Evolutionary conservation across 2,888 invertebrate genomes (phyloP).

Genomic region (Luperina nickerlii): DNA sequence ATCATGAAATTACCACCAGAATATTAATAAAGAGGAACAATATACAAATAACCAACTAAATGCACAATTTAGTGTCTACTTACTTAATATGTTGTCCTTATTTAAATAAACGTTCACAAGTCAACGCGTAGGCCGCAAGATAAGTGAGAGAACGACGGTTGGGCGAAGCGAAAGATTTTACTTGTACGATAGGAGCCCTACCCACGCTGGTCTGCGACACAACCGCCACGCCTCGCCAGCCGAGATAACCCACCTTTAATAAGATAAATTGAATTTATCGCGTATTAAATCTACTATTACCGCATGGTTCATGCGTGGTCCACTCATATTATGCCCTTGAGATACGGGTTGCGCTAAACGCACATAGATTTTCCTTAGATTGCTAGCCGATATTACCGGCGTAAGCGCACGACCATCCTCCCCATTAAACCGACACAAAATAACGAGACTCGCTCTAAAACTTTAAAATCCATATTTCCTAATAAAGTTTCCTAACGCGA

Average conservation of each 20-base stretch:
- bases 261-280: slow-evolving; percentile 84
- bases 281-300: slow-evolving; percentile 77
- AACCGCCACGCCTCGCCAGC: slow-evolving; percentile 66
- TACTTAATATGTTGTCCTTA: slow-evolving; percentile 58
- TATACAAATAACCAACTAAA: slow-evolving; percentile 23
- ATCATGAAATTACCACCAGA: slow-evolving; percentile 26
- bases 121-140: slow-evolving; percentile 67
- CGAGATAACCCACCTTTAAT: slow-evolving; percentile 75
- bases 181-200: slow-evolving; percentile 64
- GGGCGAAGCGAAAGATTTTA: slow-evolving; percentile 63
- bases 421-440: slow-evolving; percentile 43
- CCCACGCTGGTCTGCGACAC: slow-evolving; percentile 77
- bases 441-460: slow-evolving; percentile 25
- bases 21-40: slow-evolving; percentile 47
- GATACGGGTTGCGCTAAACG: slow-evolving; percentile 70
- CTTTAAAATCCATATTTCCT: slow-evolving; percentile 52
- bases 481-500: slow-evolving; percentile 53
- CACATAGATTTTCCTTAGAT: slow-evolving; percentile 70
- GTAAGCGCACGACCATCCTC: slow-evolving; percentile 47
- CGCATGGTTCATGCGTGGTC: slow-evolving; percentile 74
- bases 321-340: slow-evolving; percentile 74
- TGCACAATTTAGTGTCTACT: slow-evolving; percentile 50
- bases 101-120: slow-evolving; percentile 62
- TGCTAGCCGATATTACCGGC: slow-evolving; percentile 61
- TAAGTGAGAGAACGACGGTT: slow-evolving; percentile 63